These are phyloP conservation scores for Lacerta bilineata DNA, from an alignment of 2,797 vertebrate species.

Conservation along the genomic window DNA sequence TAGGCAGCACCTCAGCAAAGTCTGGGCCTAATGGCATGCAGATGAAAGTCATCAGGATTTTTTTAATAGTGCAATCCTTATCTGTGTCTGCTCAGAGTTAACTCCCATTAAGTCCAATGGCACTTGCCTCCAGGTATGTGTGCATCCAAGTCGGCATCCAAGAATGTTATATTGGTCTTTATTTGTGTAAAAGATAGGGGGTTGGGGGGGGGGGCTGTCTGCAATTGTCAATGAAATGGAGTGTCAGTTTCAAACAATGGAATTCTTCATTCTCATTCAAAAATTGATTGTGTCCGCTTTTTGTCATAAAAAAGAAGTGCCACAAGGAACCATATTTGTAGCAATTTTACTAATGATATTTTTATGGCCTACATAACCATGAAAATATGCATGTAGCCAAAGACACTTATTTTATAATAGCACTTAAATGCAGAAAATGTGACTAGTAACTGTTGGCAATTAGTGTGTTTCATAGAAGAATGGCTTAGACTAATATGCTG, in stretches of 20 bases:
- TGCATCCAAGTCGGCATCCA: too few relatives aligned
- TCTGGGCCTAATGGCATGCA: constrained; percentile 11
- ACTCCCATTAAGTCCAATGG: neutral
- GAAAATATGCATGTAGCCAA: constrained; percentile 30
- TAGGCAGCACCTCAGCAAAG: constrained; percentile 13
- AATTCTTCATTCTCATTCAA: constrained; percentile 3
- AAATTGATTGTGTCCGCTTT: neutral
- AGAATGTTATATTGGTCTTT: neutral
- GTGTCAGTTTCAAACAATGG: neutral
- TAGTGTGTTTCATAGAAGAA: constrained; percentile 35
- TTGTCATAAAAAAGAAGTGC: neutral
- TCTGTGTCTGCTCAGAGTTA: neutral
- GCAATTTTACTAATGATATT: constrained; percentile 31
- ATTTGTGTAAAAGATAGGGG: neutral
- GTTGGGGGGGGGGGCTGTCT: neutral
- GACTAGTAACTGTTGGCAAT: constrained; percentile 20
- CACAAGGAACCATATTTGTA: constrained; percentile 19
- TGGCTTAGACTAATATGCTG: neutral
- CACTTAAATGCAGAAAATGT: constrained; percentile 30
- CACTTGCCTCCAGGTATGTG: neutral
- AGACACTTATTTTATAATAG: constrained; percentile 38
- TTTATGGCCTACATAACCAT: constrained; percentile 40
- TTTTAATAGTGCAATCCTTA: constrained; percentile 16
- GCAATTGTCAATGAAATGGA: constrained; percentile 25
- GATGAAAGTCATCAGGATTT: constrained; percentile 8